Base-by-base conservation (phyloP, 2,113 vertebrate species). In the Myxocyprinus asiaticus region DNA sequence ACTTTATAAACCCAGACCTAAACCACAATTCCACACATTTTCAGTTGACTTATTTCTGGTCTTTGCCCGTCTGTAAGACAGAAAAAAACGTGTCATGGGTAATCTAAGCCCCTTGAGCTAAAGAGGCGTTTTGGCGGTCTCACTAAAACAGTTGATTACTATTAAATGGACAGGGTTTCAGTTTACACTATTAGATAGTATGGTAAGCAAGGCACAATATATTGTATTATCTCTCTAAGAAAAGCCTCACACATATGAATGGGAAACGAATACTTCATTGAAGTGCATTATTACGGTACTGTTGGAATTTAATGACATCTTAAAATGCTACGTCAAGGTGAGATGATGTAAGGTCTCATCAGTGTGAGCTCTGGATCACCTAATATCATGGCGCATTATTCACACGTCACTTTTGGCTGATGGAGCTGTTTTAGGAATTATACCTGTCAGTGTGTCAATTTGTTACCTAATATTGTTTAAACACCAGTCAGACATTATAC, bases 141-240 rank as follows among this genome's bases (percentile, higher is more conserved):
- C 43, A 61, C 17, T 33, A 33, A 45, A 61, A 73, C n/a, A 47
- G n/a, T 22, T 59, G 43, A 75, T 63, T 51, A 44, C 72, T 75
- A 63, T 75, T 7, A 51, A 51, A 75, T 42, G 45, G 11, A 51
- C 45, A 42, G 58, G 3, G 10, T 5, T 10, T 63, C 61, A 42
- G 42, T 42, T 42, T 9, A 42, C 4, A 63, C 8, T 44, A 47
- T 63, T 74, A 50, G 58, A 50, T 50, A 33, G 17, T 17, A 61
- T 72, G 11, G 70, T 7, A 75, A 62, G 59, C 62, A 63, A 63
- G 17, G 15, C 45, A 42, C 59, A 63, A 9, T 74, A 62, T 14
- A 74, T 75, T 63, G 14, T 6, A 75, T 75, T 75, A 63, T 5
- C 6, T 10, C 7, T 63, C 72, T 51, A 63, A 63, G 12, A 74